Evolutionary conservation across 2,888 invertebrate species (phyloP).

Genomic region (Apeira syringaria): DNA sequence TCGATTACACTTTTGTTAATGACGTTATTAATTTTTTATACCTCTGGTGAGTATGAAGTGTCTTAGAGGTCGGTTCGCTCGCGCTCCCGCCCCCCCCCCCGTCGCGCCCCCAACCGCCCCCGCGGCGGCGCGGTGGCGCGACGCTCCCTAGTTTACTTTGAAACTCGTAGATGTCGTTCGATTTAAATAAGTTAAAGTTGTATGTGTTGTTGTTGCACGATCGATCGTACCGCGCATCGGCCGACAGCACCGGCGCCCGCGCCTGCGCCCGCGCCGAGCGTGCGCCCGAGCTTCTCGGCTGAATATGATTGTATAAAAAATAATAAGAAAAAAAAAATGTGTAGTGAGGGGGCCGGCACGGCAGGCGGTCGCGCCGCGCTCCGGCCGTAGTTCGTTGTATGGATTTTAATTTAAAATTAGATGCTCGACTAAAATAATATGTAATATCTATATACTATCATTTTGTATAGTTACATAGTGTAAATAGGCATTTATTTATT

Average conservation of each 20-base stretch:
- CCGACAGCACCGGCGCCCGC: constrained; percentile 60
- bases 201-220: constrained; percentile 77
- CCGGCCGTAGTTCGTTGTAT: constrained; percentile 69
- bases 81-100: constrained; percentile 37
- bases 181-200: constrained; percentile 80
- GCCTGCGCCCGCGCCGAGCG: constrained; percentile 62
- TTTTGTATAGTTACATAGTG: constrained; percentile 83
- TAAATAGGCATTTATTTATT: constrained; percentile 84
- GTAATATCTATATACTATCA: constrained; percentile 80
- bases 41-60: constrained; percentile 53
- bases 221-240: constrained; percentile 72
- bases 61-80: constrained; percentile 48
- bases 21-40: constrained; percentile 77
- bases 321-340: constrained; percentile 65
- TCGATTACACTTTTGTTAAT: constrained; percentile 80
- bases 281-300: constrained; percentile 72
- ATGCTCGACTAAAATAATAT: constrained; percentile 72
- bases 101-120: constrained; percentile 34
- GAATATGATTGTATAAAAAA: constrained; percentile 79
- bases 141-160: constrained; percentile 72
- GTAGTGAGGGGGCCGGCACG: constrained; percentile 50
- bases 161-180: constrained; percentile 78
- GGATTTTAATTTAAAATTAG: constrained; percentile 74
- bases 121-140: constrained; percentile 33
- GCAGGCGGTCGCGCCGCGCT: constrained; percentile 39